Evolutionary conservation across 1,140 invertebrate species (phyloP).

Genomic region (Homalodisca vitripennis): DNA sequence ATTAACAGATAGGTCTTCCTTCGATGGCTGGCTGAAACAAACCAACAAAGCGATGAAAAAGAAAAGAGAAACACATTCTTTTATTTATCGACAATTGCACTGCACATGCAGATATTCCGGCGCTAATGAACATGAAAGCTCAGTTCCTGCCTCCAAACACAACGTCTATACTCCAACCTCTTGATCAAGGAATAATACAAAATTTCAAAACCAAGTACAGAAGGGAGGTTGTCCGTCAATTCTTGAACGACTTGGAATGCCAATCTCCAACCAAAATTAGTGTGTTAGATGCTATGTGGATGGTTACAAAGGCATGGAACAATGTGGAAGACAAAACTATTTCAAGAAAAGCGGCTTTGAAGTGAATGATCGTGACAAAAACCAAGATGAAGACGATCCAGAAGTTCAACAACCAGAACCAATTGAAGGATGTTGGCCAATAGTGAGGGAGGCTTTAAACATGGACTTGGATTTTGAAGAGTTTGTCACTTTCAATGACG

Average conservation of each 20-base stretch:
- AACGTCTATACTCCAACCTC: neutral
- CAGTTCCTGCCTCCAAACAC: neutral
- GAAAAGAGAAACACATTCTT: neutral
- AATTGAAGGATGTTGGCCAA: neutral
- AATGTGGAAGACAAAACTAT: neutral
- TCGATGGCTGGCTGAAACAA: neutral
- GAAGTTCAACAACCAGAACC: constrained; percentile 9
- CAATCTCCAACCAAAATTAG: neutral
- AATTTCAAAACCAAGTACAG: neutral
- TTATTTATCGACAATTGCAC: neutral
- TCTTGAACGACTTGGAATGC: neutral
- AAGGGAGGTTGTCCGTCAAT: neutral
- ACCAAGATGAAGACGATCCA: neutral
- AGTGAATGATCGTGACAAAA: constrained; percentile 6
- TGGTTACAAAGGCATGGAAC: neutral
- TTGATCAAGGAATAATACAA: neutral
- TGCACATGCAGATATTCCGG: neutral
- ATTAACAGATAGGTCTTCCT: neutral
- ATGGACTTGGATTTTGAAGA: neutral
- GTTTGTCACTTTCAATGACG: neutral
- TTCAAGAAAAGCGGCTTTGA: constrained; percentile 15
- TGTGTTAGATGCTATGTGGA: too few species aligned
- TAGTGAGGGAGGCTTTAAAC: constrained; percentile 5
- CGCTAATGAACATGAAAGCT: neutral
- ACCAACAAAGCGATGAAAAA: neutral